Base-by-base conservation (phyloP, 2,888 invertebrate species). In the Habroteleia sp. region DNA sequence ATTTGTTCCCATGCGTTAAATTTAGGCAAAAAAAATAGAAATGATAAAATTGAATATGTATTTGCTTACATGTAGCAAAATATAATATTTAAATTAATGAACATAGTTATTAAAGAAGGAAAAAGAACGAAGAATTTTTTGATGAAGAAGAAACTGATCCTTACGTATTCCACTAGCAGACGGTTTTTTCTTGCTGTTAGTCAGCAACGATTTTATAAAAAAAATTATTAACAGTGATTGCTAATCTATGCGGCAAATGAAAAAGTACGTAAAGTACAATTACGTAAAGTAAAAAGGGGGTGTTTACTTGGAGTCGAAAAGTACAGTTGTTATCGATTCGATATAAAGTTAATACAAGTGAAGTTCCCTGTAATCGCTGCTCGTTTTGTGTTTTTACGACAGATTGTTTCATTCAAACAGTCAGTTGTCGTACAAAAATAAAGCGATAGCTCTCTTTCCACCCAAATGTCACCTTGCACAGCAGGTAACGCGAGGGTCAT, bases 381-480 rank as follows among this genome's bases (percentile, higher is more conserved):
- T 27, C 39, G 31, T 48, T 31, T 25, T 48, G 11, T 33, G 48
- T 33, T 48, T 48, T 48, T 11, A 48, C 10, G 33, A 6, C 17
- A 17, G 17, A 48, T 48, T 48, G 48, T 48, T 48, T 48, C 33
- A 48, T 48, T 48, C 33, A 50, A 50, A 20, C 14, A 5, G 6
- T 6, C 25, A 16, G 23, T 7, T 5, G 35, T 14, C 35, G 14
- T 13, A 58, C 6, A 14, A 44, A 23, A 27, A 58, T 2, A 20
- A 13, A 31, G 23, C 1, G 23, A 4, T 27, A 16, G 16, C 7
- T 41, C 39, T 20, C 5, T 29, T 17, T 14, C n/a, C 1, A 23
- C 10, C 41, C 7, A 44, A 58, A 58, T 44, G 58, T 44, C 58
- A 58, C 44, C 58, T 58, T 44, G 44, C 44, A 16, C 42, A 42